Evolutionary conservation across 2,797 vertebrate genomes (phyloP).

Genomic region (Cercopithecus petaurista): DNA sequence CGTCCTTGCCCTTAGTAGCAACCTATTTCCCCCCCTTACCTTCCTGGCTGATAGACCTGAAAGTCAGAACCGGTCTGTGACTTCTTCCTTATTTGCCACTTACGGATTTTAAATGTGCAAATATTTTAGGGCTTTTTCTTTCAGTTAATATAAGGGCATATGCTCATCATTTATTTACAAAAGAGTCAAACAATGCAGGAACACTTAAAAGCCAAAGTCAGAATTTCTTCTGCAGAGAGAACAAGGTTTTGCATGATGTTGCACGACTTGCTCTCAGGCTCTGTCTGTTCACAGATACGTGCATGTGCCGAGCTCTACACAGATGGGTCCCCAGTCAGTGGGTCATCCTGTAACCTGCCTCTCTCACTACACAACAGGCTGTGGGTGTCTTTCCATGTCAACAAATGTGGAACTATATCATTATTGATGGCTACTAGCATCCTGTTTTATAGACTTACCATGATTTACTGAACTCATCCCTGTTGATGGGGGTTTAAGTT

Average conservation of each 20-base stretch:
- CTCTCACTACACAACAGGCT: not conserved
- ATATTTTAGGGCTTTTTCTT: not conserved
- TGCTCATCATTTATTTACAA: not conserved
- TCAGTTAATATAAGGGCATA: not conserved
- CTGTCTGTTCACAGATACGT: not conserved
- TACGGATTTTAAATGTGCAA: not conserved
- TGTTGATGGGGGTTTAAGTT: not conserved
- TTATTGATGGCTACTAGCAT: not conserved
- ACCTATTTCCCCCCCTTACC: not conserved
- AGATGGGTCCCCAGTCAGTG: rapidly evolving
- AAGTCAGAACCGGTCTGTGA: not conserved
- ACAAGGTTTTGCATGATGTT: rapidly evolving
- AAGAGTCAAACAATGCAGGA: not conserved
- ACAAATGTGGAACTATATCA: rapidly evolving
- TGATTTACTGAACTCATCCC: not conserved
- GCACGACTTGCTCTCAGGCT: not conserved
- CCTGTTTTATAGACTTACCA: not conserved
- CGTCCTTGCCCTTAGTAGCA: not conserved
- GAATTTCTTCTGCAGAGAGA: not conserved
- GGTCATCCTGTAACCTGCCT: not conserved
- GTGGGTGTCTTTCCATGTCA: not conserved
- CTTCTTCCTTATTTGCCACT: not conserved
- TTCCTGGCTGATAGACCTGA: not conserved
- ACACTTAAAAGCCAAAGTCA: not conserved
- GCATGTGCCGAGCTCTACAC: rapidly evolving